These are phyloP conservation scores for Clangula hyemalis DNA, from an alignment of 2,797 vertebrate species.

Conservation along the genomic window DNA sequence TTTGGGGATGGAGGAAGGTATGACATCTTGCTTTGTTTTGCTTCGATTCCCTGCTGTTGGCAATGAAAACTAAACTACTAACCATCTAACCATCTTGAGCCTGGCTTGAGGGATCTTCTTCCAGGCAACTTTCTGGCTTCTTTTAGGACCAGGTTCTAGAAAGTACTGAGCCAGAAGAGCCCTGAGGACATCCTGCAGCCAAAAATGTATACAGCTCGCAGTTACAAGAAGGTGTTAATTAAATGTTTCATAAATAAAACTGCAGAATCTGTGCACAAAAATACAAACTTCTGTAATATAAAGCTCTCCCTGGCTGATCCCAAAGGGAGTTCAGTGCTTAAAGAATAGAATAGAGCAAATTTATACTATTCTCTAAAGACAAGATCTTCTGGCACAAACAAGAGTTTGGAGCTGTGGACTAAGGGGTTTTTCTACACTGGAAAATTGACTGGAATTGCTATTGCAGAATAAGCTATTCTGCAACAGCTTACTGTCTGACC, in stretches of 20 bases:
- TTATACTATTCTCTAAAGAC: constrained; percentile 8
- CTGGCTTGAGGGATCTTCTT: background rate
- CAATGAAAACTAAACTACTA: background rate
- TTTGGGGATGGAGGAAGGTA: background rate
- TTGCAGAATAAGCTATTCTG: constrained; percentile 46
- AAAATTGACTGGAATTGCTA: constrained; percentile 33
- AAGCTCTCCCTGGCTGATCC: background rate
- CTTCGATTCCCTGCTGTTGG: background rate
- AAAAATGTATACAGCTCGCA: background rate
- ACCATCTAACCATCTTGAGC: background rate
- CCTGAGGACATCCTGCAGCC: background rate
- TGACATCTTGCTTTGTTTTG: background rate
- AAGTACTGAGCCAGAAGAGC: background rate
- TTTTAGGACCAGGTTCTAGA: background rate
- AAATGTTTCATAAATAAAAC: background rate
- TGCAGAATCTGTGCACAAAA: background rate
- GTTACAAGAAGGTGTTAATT: background rate
- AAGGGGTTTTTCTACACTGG: background rate
- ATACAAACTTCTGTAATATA: background rate
- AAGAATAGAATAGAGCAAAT: constrained; percentile 18
- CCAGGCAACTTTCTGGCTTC: background rate
- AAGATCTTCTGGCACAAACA: constrained; percentile 27
- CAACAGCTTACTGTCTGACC: constrained; percentile 16
- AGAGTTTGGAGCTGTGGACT: background rate
- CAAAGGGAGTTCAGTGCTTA: background rate